phyloP scores from a whole-genome alignment of 2,888 invertebrate genomes.

The Euzetes globulus region DNA sequence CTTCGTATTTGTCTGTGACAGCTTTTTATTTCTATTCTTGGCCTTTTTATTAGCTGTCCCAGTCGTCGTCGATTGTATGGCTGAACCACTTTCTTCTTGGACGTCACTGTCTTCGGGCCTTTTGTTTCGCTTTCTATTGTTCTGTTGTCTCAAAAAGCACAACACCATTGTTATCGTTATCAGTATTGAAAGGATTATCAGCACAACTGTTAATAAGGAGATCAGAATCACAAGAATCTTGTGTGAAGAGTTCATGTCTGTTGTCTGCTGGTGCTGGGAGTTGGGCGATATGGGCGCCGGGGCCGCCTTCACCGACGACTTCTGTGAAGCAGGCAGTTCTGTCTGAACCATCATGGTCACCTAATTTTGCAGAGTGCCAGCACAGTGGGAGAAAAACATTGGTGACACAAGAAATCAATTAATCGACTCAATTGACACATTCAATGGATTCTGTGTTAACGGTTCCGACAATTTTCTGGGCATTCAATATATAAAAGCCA shows the following conservation, averaged over 20 bases:
- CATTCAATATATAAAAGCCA: too few relatives aligned
- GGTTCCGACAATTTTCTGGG: too few relatives aligned
- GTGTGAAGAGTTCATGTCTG: background rate
- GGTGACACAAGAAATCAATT: too few relatives aligned
- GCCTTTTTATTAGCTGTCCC: background rate
- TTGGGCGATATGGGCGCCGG: background rate
- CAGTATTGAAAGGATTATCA: conserved; percentile 21
- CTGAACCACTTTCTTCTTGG: background rate
- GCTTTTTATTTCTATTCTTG: background rate
- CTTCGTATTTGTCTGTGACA: background rate
- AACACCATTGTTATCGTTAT: conserved; percentile 29
- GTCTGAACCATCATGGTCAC: conserved; percentile 30
- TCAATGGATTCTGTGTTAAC: too few relatives aligned
- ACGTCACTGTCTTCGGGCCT: background rate
- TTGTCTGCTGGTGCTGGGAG: background rate
- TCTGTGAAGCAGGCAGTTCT: background rate
- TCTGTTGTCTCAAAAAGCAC: conserved; percentile 26
- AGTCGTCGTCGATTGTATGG: conserved; percentile 7
- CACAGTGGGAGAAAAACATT: too few relatives aligned
- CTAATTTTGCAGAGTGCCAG: background rate
- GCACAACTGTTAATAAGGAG: background rate
- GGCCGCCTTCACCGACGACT: background rate
- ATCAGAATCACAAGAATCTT: conserved; percentile 25
- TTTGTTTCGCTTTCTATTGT: background rate
- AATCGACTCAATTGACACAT: too few relatives aligned